Base-by-base conservation (phyloP, 1,140 invertebrate genomes). In the Drosophila prosaltans region DNA sequence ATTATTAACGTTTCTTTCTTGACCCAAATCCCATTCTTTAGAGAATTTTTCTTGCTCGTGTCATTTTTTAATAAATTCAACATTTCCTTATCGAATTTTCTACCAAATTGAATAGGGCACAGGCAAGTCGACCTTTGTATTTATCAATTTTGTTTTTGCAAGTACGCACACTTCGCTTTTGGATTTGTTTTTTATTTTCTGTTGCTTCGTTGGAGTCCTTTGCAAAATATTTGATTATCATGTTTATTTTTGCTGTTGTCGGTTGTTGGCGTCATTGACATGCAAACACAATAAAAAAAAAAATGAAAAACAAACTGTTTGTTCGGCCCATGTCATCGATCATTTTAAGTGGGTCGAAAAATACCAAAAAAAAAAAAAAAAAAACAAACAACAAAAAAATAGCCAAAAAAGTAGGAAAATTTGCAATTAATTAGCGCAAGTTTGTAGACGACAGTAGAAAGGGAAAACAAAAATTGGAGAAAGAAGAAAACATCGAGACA, bases 361-460 rank as follows among this genome's bases (percentile, higher is more conserved):
- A 51, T 45, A n/a, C 26, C 36, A 70, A 51, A 64, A 32, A 64
- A 2, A 43, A 70, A 67, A 74, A n/a, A 63, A 65, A 41, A 2
- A 66, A 41, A 36, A 70, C 41, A 59, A 32, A 64, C 6, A 43
- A 70, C 65, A 74, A 21, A 63, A 66, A 48, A 36, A 36, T 36
- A 7, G 32, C 32, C 32, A 51, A 51, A 51, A 51, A 51, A 48
- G 11, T 51, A 74, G 39, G 51, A 69, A 80, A 83, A 78, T 89
- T 83, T 80, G 84, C 80, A 79, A 89, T 89, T 89, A 88, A 88
- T 89, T 88, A 88, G 77, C 68, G 65, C 67, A 69, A 62, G 71
- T 83, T 68, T 66, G 54, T 66, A 55, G 60, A 71, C 30, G 55
- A 65, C 55, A 51, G 21, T 40, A 48, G 36, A 65, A 60, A 65